Conservation (phyloP, 2,888 invertebrate genomes). For the Leptopilina myrica region DNA sequence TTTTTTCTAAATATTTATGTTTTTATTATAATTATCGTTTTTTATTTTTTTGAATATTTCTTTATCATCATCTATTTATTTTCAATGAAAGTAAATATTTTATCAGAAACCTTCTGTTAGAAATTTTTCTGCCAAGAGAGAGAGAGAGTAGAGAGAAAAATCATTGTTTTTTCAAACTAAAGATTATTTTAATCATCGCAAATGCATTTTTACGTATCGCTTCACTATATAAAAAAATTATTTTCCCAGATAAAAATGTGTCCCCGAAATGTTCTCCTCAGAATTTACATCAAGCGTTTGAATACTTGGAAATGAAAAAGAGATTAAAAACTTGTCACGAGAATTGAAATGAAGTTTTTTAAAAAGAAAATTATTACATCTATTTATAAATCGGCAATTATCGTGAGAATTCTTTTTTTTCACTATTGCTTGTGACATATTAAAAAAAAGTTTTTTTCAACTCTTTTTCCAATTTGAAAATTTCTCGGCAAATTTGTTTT, state of each 20-base stretch:
- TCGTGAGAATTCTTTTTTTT: background rate
- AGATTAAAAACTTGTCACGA: slow-evolving; percentile 19
- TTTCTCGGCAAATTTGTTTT: background rate
- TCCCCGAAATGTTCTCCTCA: background rate
- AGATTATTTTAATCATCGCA: background rate
- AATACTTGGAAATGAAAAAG: background rate
- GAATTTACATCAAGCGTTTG: background rate
- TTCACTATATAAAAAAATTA: background rate
- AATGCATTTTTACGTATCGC: background rate
- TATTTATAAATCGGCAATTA: slow-evolving; percentile 12
- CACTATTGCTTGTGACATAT: background rate
- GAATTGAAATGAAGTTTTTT: slow-evolving; percentile 9
- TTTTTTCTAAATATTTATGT: too few species aligned
- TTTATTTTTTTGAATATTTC: too few species aligned
- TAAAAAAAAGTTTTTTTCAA: background rate
- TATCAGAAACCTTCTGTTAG: too few species aligned
- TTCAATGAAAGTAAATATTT: too few species aligned
- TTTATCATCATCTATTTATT: too few species aligned
- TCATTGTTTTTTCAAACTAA: too few species aligned
- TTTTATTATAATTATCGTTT: too few species aligned
- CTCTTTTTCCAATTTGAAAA: slow-evolving; percentile 6
- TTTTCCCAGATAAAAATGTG: background rate
- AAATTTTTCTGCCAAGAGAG: too few species aligned
- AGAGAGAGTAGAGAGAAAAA: too few species aligned
- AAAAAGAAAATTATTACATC: slow-evolving; percentile 5